Evolutionary conservation across 2,888 invertebrate species (phyloP), one percentile per base, ranked within the genome.

Genomic region (Polymixis flavicincta): DNA sequence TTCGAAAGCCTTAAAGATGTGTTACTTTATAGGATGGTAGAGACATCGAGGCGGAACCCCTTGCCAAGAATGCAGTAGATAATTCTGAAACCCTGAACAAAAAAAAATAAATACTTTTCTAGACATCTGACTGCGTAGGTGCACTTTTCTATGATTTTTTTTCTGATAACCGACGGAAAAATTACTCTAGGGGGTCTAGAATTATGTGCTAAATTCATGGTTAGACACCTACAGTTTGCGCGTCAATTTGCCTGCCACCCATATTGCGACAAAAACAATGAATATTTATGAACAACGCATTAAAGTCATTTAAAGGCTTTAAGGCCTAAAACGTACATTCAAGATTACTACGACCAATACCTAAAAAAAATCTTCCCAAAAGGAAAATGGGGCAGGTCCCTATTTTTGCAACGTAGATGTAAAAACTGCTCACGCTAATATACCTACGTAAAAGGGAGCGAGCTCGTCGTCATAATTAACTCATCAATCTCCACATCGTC

Each of bases 391-490:
- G 45, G 32, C 25, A 42, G 9, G 13, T 14, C 48, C 22, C 48
- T 37, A 6, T 50, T 42, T 52, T 55, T 25, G 28, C 57, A 14
- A 55, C 25, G 37, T 22, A 14, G 2, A 52, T 37, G 32, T 37
- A 28, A 70, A 67, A 82, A 77, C 63, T 55, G 54, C 48, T 37
- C 60, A 52, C n/a, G 60, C 32, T 59, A 48, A 60, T 67, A 63
- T 48, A 70, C 17, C 37, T 60, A 50, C 13, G n/a, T 67, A 45
- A 64, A 70, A 25, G 11, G 42, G 13, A 32, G 22, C 22, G 66
- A 61, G 25, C 66, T 78, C 48, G 32, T 73, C 70, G 28, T 69
- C 55, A 73, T 83, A 84, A 84, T 85, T 83, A 85, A 72, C 71
- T 74, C 71, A 83, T 85, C 85, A 82, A 82, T 83, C 76, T 78